Percentiles rank a stretch among this genome's conserved stretches.
Conservation (phyloP, 1,140 invertebrate genomes). For the Nasonia longicornis region DNA sequence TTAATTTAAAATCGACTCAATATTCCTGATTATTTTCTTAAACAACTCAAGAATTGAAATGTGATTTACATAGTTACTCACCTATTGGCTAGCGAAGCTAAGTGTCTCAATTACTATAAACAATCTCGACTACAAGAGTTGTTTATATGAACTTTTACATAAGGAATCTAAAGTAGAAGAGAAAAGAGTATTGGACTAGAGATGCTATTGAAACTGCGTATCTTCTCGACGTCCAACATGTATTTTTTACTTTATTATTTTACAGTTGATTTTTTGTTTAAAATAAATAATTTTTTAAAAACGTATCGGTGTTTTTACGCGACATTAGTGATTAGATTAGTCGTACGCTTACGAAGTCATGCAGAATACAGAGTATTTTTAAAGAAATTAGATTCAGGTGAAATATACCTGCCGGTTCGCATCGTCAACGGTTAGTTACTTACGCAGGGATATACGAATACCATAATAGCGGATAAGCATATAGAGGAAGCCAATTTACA, state of each 20-base stretch:
- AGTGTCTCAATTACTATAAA: slow-evolving; percentile 35
- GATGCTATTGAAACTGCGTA: slow-evolving; percentile 5
- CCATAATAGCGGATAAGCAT: slow-evolving; percentile 19
- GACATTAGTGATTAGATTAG: slow-evolving; percentile 27
- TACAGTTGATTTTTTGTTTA: slow-evolving; percentile 39
- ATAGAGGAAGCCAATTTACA: slow-evolving; percentile 17
- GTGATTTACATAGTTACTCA: slow-evolving; percentile 32
- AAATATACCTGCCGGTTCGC: slow-evolving; percentile 16
- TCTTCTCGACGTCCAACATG: slow-evolving; percentile 20
- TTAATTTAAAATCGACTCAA: slow-evolving; percentile 22
- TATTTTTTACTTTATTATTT: slow-evolving; percentile 46
- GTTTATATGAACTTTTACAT: slow-evolving; percentile 19
- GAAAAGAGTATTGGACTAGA: slow-evolving; percentile 3
- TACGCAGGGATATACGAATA: slow-evolving; percentile 6
- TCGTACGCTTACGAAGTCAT: slow-evolving; percentile 9
- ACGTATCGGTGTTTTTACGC: slow-evolving; percentile 42
- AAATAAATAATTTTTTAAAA: slow-evolving; percentile 30
- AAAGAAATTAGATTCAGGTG: slow-evolving; percentile 24
- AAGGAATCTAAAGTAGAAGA: slow-evolving; percentile 31
- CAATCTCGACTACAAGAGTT: not conserved
- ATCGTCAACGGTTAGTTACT: slow-evolving; percentile 21
- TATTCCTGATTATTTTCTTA: slow-evolving; percentile 34
- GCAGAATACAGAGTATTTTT: slow-evolving; percentile 29
- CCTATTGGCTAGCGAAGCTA: slow-evolving; percentile 11
- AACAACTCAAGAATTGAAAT: slow-evolving; percentile 28